Evolutionary conservation across 2,888 invertebrate species (phyloP).

Genomic region (Morpho deidamia): DNA sequence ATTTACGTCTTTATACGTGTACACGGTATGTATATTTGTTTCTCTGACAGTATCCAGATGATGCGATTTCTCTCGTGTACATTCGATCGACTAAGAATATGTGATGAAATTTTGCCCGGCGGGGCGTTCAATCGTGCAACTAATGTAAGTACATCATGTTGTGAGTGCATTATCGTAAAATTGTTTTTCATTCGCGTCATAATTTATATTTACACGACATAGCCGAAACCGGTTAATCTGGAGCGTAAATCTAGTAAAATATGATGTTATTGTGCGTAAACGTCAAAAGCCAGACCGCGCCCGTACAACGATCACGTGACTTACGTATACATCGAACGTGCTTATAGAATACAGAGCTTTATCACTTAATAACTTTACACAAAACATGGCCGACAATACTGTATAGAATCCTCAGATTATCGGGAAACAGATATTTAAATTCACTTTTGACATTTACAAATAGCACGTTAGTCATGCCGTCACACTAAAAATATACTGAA

Average conservation of each 20-base stretch:
- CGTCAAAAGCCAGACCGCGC: slow-evolving; percentile 56
- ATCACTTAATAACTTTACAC: slow-evolving; percentile 60
- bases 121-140: slow-evolving; percentile 16
- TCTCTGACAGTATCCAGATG: slow-evolving; percentile 30
- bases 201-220: slow-evolving; percentile 22
- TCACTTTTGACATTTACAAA: slow-evolving; percentile 72
- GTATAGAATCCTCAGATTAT: slow-evolving; percentile 30
- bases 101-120: slow-evolving; percentile 26
- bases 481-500: slow-evolving; percentile 71
- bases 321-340: slow-evolving; percentile 56
- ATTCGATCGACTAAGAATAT: slow-evolving; percentile 12
- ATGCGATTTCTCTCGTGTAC: slow-evolving; percentile 27
- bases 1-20: slow-evolving; percentile 1
- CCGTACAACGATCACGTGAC: slow-evolving; percentile 45
- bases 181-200: slow-evolving; percentile 25
- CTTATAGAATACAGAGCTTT: slow-evolving; percentile 63
- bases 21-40: not conserved
- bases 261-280: slow-evolving; percentile 48
- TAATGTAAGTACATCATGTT: slow-evolving; percentile 5
- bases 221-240: slow-evolving; percentile 46
- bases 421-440: slow-evolving; percentile 37
- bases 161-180: slow-evolving; percentile 17
- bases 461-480: slow-evolving; percentile 67
- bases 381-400: slow-evolving; percentile 51
- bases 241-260: slow-evolving; percentile 29